Percentiles rank a stretch among this genome's conserved stretches.
These are phyloP conservation scores for Acanthococcus lagerstroemiae DNA, from an alignment of 2,888 invertebrate genomes.

Conservation along the genomic window DNA sequence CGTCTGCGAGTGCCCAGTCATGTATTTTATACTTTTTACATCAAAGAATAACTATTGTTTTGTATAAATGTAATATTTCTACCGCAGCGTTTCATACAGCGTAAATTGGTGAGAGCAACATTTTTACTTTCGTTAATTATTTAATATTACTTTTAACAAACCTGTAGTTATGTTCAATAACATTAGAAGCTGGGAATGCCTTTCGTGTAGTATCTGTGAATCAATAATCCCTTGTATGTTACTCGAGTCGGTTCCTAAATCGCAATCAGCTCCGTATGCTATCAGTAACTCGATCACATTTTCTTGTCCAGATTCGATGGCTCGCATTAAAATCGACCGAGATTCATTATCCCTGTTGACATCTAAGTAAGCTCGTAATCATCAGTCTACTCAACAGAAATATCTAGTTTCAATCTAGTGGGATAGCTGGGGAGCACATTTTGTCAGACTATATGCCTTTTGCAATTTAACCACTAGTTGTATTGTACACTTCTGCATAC, in stretches of 20 bases:
- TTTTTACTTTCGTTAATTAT: too few relatives aligned
- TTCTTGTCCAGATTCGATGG: conserved; percentile 14
- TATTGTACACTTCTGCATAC: background rate
- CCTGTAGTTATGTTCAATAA: conserved; percentile 18
- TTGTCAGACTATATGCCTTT: too few relatives aligned
- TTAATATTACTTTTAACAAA: too few relatives aligned
- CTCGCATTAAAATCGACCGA: conserved; percentile 12
- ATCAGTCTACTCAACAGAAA: background rate
- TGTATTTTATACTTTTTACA: background rate
- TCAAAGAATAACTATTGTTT: background rate
- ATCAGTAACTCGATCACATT: conserved; percentile 13
- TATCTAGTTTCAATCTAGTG: too few relatives aligned
- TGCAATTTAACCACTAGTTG: too few relatives aligned
- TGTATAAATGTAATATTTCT: too few relatives aligned
- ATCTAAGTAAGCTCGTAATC: background rate
- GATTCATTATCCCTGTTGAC: conserved; percentile 12
- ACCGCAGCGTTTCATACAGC: too few relatives aligned
- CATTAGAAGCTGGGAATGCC: conserved; percentile 9
- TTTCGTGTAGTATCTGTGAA: background rate
- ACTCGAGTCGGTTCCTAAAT: conserved; percentile 8
- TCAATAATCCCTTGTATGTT: conserved; percentile 1
- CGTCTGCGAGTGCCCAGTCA: too few relatives aligned
- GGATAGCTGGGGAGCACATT: too few relatives aligned
- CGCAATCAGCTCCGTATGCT: conserved; percentile 6
- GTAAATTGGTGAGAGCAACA: too few relatives aligned